A percentile compares a stretch with the other conserved stretches of the same genome.
phyloP scores from a whole-genome alignment of 2,888 invertebrate genomes.

The Mimumesa dahlbomi region DNA sequence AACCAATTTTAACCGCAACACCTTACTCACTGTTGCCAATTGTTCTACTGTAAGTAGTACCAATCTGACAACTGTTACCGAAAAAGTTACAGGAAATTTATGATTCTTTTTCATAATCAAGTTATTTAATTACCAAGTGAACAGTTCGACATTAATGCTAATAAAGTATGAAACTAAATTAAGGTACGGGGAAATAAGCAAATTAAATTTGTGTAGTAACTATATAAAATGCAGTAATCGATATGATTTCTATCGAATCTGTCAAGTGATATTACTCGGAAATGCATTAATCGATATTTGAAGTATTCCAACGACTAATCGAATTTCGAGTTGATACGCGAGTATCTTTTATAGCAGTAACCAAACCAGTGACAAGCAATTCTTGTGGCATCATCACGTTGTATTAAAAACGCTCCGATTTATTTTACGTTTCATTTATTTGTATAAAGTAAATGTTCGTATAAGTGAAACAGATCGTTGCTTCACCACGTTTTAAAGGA shows the following conservation, averaged over 20 bases:
- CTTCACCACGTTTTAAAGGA: constrained; percentile 5
- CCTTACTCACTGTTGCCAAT: not conserved
- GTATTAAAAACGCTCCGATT: not conserved
- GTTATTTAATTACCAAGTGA: too few species aligned
- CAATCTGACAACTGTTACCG: not conserved
- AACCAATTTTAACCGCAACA: constrained; percentile 1
- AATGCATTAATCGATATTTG: not conserved
- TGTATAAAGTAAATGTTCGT: constrained; percentile 29
- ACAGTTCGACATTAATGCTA: too few species aligned
- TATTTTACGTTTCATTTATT: constrained; percentile 10
- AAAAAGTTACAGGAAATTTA: too few species aligned
- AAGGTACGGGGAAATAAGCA: too few species aligned
- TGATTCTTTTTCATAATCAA: too few species aligned
- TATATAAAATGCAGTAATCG: not conserved
- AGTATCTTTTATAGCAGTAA: constrained; percentile 5
- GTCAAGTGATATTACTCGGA: not conserved
- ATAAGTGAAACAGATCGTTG: constrained; percentile 20
- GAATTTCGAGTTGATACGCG: not conserved
- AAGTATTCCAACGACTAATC: not conserved
- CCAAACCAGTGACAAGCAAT: constrained; percentile 50
- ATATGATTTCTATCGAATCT: not conserved
- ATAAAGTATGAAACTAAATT: too few species aligned
- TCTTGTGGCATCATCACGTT: constrained; percentile 18
- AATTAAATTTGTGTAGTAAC: too few species aligned
- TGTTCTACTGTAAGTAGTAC: not conserved